phyloP scores from a whole-genome alignment of 1,140 invertebrate genomes.

The Bombus breviceps region DNA sequence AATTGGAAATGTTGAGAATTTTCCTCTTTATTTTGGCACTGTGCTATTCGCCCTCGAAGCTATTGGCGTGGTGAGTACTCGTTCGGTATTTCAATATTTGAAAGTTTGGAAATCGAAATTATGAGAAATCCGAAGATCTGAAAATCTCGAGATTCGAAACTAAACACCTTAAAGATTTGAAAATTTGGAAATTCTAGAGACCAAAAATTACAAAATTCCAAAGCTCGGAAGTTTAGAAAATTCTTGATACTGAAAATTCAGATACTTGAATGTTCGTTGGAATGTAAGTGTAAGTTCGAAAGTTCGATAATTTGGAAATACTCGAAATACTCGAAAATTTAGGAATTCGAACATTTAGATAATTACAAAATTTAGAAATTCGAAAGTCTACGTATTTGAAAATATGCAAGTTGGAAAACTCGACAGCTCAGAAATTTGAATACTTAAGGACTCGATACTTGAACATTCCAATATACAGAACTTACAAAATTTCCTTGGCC shows the following conservation, averaged over 20 bases:
- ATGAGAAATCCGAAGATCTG: neutral
- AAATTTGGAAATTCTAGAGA: neutral
- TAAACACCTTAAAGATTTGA: neutral
- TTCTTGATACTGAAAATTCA: neutral
- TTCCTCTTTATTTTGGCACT: slow-evolving; percentile 89
- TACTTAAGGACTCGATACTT: too few relatives aligned
- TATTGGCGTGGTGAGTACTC: slow-evolving; percentile 82
- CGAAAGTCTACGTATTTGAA: too few relatives aligned
- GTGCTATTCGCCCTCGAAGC: slow-evolving; percentile 91
- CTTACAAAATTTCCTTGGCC: too few relatives aligned
- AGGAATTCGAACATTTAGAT: neutral
- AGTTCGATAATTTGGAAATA: neutral
- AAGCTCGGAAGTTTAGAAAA: too few relatives aligned
- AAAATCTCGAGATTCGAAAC: neutral
- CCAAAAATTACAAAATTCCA: too few relatives aligned
- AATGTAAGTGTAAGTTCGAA: neutral
- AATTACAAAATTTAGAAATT: too few relatives aligned
- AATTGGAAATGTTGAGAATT: slow-evolving; percentile 82
- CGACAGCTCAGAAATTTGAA: too few relatives aligned
- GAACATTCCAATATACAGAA: too few relatives aligned
- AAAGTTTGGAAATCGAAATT: neutral
- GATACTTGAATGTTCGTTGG: neutral
- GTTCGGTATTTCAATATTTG: neutral
- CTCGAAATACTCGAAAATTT: neutral
- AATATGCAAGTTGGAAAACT: too few relatives aligned